Evolutionary conservation across 2,888 invertebrate genomes (phyloP), one percentile per base, ranked within the genome.

Genomic region (Pterostichus niger): DNA sequence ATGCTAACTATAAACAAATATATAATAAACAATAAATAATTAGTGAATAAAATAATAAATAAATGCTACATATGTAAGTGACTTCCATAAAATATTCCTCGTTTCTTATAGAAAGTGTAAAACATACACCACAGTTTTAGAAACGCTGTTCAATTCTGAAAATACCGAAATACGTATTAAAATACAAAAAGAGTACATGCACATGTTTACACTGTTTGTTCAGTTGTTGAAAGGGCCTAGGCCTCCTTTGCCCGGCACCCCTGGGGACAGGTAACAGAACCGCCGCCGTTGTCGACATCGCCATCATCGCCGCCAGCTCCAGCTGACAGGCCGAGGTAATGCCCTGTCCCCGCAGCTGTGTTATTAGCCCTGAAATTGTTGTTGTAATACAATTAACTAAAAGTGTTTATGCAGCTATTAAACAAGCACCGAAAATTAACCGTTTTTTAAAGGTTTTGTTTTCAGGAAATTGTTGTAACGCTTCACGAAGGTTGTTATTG

Each of bases 401-500:
- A 71, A 71, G 24, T 71, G 68, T 71, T 71, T 71, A 71, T 71
- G 44, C 44, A 46, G 24, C 64, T 68, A 68, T 68, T 68, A 68
- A 68, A 35, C 64, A 68, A 40, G 35, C 17, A 24, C n/a, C 13
- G 40, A 13, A 56, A 56, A 56, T 56, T 17, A 56, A 56, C 56
- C 56, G 56, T 56, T 56, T 56, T 56, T 56, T 56, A 2, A 56
- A 56, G 56, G 17, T 56, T 71, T 71, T 40, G 68, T 40, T 71
- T 71, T 71, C 44, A 71, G 68, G 68, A 71, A 71, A 71, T 71
- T 71, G 68, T 71, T 64, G 40, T 71, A 71, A 71, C 64, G 64
- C 35, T 31, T n/a, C 31, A 64, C 33, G 64, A 64, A 59, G 7
- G 64, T 31, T 64, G 64, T 1, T 52, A 56, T 17, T 13, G 56